phyloP scores from a whole-genome alignment of 1,140 invertebrate genomes.

The Lepidostoma basale region DNA sequence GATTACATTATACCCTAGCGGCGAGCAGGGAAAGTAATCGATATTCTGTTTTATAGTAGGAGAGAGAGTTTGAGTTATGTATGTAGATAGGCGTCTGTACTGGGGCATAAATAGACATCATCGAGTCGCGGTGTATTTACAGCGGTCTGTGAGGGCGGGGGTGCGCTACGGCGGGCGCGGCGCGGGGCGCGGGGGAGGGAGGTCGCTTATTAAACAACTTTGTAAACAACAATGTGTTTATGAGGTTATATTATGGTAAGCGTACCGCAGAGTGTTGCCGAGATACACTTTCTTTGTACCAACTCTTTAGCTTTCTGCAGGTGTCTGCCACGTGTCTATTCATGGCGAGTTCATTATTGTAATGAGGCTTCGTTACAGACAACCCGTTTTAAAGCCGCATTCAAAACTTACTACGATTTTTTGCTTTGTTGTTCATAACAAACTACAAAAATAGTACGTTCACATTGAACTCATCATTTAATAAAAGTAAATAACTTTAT shows the following conservation, averaged over 20 bases:
- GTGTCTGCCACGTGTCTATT: constrained; percentile 20
- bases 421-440: too few relatives aligned
- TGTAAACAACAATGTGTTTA: constrained; percentile 41
- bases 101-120: constrained; percentile 43
- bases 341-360: too few relatives aligned
- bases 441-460: too few relatives aligned
- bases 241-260: constrained; percentile 34
- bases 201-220: constrained; percentile 39
- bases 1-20: constrained; percentile 45
- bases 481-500: too few relatives aligned
- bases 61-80: constrained; percentile 42
- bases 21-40: constrained; percentile 46
- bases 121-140: constrained; percentile 42
- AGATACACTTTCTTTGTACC: constrained; percentile 16
- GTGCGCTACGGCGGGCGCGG: not conserved
- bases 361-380: too few relatives aligned
- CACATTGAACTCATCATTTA: too few relatives aligned
- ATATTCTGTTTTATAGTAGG: constrained; percentile 45
- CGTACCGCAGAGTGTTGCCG: constrained; percentile 18
- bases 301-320: not conserved
- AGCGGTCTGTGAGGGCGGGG: constrained; percentile 19
- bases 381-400: too few relatives aligned
- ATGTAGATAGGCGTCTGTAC: constrained; percentile 38
- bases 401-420: too few relatives aligned
- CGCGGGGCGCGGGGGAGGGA: not conserved